Percentiles rank a stretch among this genome's conserved stretches.
phyloP scores from a whole-genome alignment of 2,888 invertebrate genomes.

The Polydesmus complanatus region DNA sequence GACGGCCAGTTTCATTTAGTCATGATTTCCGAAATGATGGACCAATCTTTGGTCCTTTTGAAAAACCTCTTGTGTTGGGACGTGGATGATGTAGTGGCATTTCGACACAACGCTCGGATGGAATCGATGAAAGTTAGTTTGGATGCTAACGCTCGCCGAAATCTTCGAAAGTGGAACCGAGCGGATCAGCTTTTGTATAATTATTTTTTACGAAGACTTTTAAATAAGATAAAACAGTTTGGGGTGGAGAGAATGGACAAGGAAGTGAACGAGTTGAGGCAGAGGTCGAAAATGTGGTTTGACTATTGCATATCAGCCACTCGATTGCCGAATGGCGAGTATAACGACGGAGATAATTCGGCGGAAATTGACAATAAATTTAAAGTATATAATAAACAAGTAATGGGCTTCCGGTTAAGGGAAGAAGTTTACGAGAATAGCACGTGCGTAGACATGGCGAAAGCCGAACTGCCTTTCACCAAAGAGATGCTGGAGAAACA shows the following conservation, averaged over 20 bases:
- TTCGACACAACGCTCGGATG: constrained; percentile 26
- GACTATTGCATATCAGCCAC: constrained; percentile 12
- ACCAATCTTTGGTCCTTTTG: constrained; percentile 19
- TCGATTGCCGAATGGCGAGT: background rate
- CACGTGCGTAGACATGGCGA: constrained; percentile 17
- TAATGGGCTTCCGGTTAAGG: constrained; percentile 15
- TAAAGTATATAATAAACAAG: constrained; percentile 16
- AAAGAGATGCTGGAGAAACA: constrained; percentile 15
- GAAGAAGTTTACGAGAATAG: constrained; percentile 3
- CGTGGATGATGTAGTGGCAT: constrained; percentile 25
- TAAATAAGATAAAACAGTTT: constrained; percentile 11
- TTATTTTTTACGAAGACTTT: constrained; percentile 19
- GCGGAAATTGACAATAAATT: constrained; percentile 6
- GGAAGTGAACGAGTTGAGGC: constrained; percentile 14
- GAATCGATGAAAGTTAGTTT: constrained; percentile 20
- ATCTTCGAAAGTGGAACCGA: constrained; percentile 23
- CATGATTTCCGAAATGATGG: constrained; percentile 19
- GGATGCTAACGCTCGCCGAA: constrained; percentile 18
- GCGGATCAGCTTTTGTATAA: constrained; percentile 24
- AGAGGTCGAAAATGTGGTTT: constrained; percentile 9
- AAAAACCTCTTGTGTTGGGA: constrained; percentile 27
- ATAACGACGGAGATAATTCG: constrained; percentile 3
- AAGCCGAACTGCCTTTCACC: constrained; percentile 18
- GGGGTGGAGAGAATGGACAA: constrained; percentile 16
- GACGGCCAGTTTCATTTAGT: constrained; percentile 19